These are phyloP conservation scores for Chondrosia reniformis DNA, from an alignment of 37 sponge, comb jelly and placozoan genomes.

Conservation along the genomic window DNA sequence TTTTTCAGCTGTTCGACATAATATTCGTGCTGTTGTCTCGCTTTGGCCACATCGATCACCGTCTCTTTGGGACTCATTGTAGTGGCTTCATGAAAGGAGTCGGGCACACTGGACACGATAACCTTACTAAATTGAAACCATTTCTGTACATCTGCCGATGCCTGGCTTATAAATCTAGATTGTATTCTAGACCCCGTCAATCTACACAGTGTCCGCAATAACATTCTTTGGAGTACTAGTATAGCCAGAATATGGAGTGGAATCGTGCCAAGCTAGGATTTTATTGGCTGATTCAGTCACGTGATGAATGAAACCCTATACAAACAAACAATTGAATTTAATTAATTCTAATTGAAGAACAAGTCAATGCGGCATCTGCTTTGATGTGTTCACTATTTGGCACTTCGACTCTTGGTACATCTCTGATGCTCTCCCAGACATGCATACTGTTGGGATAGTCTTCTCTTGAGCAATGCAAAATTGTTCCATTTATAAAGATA, in stretches of 20 bases:
- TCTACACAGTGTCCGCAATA: no score
- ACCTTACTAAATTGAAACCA: conserved; percentile 42
- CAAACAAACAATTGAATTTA: background rate
- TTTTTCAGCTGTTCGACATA: conserved; percentile 46
- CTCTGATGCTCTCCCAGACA: conserved; percentile 38
- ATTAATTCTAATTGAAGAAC: conserved; percentile 42
- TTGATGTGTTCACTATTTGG: conserved; percentile 51
- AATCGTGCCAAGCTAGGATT: no score
- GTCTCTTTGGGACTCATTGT: conserved; percentile 47
- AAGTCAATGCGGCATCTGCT: conserved; percentile 72
- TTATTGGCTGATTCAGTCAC: background rate
- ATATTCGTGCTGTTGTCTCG: conserved; percentile 41
- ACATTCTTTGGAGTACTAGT: no score
- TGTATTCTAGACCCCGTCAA: no score
- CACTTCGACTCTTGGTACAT: background rate
- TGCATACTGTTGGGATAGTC: conserved; percentile 18
- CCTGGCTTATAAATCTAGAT: no score
- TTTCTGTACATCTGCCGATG: conserved; percentile 11
- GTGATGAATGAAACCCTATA: background rate
- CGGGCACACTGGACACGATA: conserved; percentile 36
- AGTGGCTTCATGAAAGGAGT: conserved; percentile 26
- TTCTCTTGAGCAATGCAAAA: conserved; percentile 48
- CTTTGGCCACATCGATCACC: conserved; percentile 56
- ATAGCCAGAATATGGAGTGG: no score
- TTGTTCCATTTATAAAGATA: conserved; percentile 52